Conservation (phyloP, 2,113 vertebrate species). For the Malurus alboscapulatus region DNA sequence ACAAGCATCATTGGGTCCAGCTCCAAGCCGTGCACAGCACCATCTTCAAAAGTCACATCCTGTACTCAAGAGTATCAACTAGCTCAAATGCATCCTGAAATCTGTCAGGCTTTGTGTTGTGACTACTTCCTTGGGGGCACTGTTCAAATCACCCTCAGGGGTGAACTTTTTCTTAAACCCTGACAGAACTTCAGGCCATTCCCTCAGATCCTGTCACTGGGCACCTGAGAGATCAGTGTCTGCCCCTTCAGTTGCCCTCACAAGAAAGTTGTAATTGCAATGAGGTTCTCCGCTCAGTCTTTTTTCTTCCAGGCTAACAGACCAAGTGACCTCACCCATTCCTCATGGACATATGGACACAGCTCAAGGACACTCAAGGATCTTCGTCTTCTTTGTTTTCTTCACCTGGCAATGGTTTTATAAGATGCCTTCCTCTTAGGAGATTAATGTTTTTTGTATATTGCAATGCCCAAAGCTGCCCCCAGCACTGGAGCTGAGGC, state of each 20-base stretch:
- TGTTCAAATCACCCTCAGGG: not conserved
- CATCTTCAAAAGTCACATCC: fast-evolving
- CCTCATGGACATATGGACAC: not conserved
- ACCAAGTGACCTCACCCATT: not conserved
- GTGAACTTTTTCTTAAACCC: not conserved
- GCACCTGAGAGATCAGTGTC: not conserved
- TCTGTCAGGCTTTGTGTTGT: not conserved
- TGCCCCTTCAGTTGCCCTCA: not conserved
- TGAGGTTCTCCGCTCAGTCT: not conserved
- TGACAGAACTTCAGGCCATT: not conserved
- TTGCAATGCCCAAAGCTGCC: not conserved
- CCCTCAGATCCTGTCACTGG: not conserved
- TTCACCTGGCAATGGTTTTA: not conserved
- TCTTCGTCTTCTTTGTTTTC: not conserved
- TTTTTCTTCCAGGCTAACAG: not conserved
- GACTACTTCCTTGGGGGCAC: no score
- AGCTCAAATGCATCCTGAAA: fast-evolving
- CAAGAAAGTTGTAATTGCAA: fast-evolving
- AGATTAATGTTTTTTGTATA: not conserved
- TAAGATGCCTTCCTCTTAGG: no score
- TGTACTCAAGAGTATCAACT: not conserved
- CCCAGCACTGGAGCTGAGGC: not conserved
- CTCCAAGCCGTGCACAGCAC: not conserved
- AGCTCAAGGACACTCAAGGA: not conserved
- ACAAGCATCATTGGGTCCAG: not conserved